Percentiles rank a stretch among this genome's conserved stretches.
phyloP scores from a whole-genome alignment of 2,888 invertebrate genomes.

The Tenthredo notha region DNA sequence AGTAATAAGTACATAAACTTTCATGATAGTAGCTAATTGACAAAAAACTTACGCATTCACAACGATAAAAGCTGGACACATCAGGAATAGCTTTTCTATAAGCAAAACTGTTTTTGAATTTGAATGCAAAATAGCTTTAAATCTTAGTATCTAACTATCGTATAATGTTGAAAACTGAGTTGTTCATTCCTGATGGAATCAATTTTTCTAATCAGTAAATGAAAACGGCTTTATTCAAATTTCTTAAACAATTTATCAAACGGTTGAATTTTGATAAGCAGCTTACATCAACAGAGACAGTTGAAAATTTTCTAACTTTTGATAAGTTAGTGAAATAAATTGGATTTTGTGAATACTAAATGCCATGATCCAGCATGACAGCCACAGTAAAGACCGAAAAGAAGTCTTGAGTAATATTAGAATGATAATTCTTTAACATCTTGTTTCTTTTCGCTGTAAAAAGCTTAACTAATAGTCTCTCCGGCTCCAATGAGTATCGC shows the following conservation, averaged over 20 bases:
- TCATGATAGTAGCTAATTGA: conserved; percentile 1
- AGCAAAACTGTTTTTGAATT: neutral
- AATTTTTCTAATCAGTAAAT: conserved; percentile 1
- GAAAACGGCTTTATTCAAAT: neutral
- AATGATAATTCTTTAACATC: conserved; percentile 40
- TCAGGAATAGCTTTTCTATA: neutral
- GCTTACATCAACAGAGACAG: neutral
- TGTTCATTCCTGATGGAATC: neutral
- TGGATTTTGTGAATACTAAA: neutral
- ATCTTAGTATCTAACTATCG: neutral
- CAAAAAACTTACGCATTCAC: neutral
- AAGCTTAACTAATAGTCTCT: conserved; percentile 53
- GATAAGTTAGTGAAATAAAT: conserved; percentile 37
- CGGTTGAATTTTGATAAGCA: neutral
- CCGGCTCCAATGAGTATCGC: neutral
- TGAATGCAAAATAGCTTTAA: neutral
- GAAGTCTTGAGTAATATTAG: conserved; percentile 50
- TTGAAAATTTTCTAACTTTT: conserved; percentile 28
- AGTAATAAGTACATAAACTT: neutral
- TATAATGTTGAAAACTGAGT: neutral
- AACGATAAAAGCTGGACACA: neutral
- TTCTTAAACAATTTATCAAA: neutral
- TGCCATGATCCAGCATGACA: conserved; percentile 7
- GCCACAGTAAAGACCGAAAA: neutral
- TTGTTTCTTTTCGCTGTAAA: conserved; percentile 51